phyloP scores from a whole-genome alignment of 2,797 vertebrate genomes.

The Poecile montanus region DNA sequence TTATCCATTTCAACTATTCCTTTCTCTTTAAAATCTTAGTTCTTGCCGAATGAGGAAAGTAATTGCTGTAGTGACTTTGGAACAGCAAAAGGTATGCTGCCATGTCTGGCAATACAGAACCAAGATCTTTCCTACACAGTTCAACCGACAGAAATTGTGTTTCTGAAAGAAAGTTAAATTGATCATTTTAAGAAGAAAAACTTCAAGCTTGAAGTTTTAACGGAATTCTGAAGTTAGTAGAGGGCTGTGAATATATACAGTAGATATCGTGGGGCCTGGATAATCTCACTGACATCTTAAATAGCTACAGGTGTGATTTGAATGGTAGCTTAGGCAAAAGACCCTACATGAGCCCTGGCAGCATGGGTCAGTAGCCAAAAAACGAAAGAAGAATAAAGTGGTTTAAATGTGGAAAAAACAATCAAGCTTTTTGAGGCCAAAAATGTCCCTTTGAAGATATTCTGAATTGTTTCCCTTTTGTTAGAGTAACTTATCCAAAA shows the following conservation, averaged over 20 bases:
- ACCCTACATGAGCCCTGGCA: background rate
- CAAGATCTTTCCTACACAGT: background rate
- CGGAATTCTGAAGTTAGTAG: background rate
- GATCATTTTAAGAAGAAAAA: background rate
- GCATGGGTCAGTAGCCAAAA: background rate
- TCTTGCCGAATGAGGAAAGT: background rate
- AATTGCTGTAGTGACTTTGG: background rate
- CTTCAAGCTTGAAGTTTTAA: background rate
- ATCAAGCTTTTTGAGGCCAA: background rate
- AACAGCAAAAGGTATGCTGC: background rate
- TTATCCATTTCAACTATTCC: background rate
- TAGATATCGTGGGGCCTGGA: background rate
- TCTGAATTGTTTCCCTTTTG: background rate
- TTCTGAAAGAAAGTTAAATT: background rate
- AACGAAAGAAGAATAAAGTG: background rate
- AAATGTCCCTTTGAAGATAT: background rate
- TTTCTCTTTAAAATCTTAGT: background rate
- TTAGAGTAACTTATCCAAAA: background rate
- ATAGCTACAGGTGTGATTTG: background rate
- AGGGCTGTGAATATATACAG: background rate
- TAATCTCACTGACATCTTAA: background rate
- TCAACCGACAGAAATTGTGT: background rate
- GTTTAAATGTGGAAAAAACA: background rate
- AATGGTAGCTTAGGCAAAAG: background rate
- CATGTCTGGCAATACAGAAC: background rate